These are phyloP conservation scores for Calyptomena viridis DNA, from an alignment of 2,113 vertebrate genomes.

Conservation along the genomic window DNA sequence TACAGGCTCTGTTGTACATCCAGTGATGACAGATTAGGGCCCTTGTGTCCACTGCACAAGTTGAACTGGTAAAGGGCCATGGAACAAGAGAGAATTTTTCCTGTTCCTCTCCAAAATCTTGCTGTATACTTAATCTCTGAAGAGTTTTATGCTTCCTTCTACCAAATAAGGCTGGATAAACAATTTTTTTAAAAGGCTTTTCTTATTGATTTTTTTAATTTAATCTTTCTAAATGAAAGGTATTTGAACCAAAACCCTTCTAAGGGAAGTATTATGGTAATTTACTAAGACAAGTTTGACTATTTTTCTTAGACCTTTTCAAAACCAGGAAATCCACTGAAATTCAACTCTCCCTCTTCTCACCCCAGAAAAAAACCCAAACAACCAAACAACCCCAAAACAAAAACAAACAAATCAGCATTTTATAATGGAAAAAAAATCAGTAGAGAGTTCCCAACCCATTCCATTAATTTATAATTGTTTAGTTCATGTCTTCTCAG, in stretches of 20 bases:
- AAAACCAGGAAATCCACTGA: neutral
- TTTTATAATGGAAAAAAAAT: neutral
- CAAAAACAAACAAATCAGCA: neutral
- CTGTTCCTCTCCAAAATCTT: neutral
- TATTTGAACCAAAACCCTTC: neutral
- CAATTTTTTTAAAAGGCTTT: neutral
- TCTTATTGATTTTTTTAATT: neutral
- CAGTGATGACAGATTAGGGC: neutral
- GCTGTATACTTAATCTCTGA: neutral
- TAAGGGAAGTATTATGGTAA: rapidly evolving
- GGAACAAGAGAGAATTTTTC: neutral
- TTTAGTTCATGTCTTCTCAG: neutral
- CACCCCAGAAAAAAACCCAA: neutral
- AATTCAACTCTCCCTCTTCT: neutral
- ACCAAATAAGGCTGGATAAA: neutral
- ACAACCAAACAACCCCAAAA: neutral
- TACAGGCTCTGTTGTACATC: neutral
- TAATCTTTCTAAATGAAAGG: neutral
- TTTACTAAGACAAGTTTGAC: neutral
- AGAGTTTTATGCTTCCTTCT: neutral
- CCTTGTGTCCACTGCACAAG: neutral
- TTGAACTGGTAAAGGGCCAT: neutral
- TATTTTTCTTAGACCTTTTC: neutral
- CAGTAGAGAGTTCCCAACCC: neutral
- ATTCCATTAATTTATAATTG: neutral